phyloP scores from a whole-genome alignment of 2,113 vertebrate species.

The Ameiurus melas region DNA sequence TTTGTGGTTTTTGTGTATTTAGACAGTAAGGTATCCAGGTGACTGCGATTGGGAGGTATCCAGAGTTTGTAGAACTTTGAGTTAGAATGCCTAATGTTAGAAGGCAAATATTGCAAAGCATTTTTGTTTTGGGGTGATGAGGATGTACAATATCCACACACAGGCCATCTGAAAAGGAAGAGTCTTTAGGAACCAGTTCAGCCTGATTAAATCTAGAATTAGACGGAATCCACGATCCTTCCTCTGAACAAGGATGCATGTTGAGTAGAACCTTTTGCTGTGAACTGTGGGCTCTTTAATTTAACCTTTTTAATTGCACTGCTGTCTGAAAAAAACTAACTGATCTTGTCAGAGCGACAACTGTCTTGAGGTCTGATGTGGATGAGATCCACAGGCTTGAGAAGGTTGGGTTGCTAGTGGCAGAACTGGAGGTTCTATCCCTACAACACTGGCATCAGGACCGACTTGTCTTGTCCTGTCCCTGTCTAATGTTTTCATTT shows the following conservation, averaged over 20 bases:
- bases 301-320: neutral
- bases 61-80: neutral
- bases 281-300: neutral
- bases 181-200: neutral
- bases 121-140: neutral
- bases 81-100: neutral
- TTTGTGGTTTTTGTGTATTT: neutral
- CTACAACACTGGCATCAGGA: too few species aligned
- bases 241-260: neutral
- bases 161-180: neutral
- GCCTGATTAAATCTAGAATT: neutral
- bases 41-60: neutral
- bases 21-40: neutral
- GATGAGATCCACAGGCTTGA: neutral
- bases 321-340: neutral
- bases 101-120: neutral
- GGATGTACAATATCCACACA: neutral
- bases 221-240: neutral
- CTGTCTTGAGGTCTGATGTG: neutral
- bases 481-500: neutral
- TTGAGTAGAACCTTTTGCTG: neutral
- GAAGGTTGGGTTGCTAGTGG: neutral
- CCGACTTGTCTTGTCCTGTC: neutral
- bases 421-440: neutral
- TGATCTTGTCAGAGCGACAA: neutral